Base-by-base conservation (phyloP, 2,888 invertebrate genomes). In the Eupithecia exiguata region DNA sequence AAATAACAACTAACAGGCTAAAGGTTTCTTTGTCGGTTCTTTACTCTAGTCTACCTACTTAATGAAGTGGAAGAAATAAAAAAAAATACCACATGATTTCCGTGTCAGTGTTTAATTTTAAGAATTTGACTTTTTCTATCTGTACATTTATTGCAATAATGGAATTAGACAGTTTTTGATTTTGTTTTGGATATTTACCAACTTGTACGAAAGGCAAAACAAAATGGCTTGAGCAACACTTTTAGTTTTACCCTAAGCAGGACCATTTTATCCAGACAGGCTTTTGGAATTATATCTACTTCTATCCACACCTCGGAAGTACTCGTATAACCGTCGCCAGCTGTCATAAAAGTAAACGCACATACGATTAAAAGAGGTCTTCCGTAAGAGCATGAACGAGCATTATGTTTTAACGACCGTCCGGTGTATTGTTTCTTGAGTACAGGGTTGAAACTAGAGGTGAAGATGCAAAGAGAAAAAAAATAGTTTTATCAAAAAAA, bases 371-470 rank as follows among this genome's bases (percentile, higher is more conserved):
- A 72, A 77, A 76, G 73, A 80, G 79, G 78, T 79, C 79, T 83
- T 85, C 83, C 82, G 80, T 73, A 80, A 78, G 77, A 71, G 74
- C 66, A 79, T 72, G 73, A 79, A 76, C 72, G 77, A 79, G 74
- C 78, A 81, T 84, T 81, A 83, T 80, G 82, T 78, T 75, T 80
- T 76, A 80, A 78, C 79, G 78, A 75, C 79, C 83, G 77, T 83
- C 82, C 80, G 81, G 80, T 81, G 81, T 81, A 85, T 87, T 86
- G 86, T 86, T 84, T 83, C 80, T 80, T 75, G 69, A 38, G 21
- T 10, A 7, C 76, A 73, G 76, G 40, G 71, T 10, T 38, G 73
- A 62, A 67, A 1, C 18, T 21, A 69, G 69, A 30, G 36, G 7
- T 10, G n/a, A 21, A n/a, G 10, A 18, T 36, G 9, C 5, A n/a